Evolutionary conservation across 2,888 invertebrate genomes (phyloP).

Genomic region (Brenthis ino): DNA sequence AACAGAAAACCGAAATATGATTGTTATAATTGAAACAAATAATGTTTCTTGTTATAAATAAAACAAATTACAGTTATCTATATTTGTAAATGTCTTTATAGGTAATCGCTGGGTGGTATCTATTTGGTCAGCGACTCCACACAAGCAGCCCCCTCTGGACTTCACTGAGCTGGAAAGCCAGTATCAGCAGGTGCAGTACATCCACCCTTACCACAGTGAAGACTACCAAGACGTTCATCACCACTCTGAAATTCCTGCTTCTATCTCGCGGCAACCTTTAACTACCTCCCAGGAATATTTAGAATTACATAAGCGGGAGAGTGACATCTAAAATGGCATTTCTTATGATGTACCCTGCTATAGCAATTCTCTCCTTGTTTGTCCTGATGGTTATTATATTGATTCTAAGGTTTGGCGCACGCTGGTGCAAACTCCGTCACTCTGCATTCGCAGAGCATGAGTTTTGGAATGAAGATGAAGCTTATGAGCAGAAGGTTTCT

Average conservation of each 20-base stretch:
- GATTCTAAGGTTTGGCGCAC: constrained; percentile 88
- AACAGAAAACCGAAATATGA: neutral
- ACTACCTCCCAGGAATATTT: constrained; percentile 80
- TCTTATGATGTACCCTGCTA: constrained; percentile 89
- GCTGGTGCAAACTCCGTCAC: constrained; percentile 87
- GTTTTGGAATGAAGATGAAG: constrained; percentile 85
- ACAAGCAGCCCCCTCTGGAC: constrained; percentile 91
- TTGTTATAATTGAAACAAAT: too few relatives aligned
- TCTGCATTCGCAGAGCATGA: constrained; percentile 84
- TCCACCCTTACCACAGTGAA: constrained; percentile 56
- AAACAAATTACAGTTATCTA: neutral
- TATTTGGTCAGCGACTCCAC: constrained; percentile 92
- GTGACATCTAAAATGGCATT: constrained; percentile 90
- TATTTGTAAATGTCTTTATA: constrained; percentile 34
- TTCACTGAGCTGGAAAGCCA: constrained; percentile 86
- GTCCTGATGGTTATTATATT: constrained; percentile 88
- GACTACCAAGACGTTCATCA: constrained; percentile 56
- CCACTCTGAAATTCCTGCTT: constrained; percentile 55
- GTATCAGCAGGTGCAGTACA: constrained; percentile 57
- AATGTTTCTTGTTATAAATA: neutral
- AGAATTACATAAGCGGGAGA: constrained; percentile 89
- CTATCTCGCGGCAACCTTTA: constrained; percentile 66
- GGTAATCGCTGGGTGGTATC: constrained; percentile 93
- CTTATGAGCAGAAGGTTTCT: constrained; percentile 85
- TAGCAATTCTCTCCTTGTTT: constrained; percentile 87